Conservation (phyloP, 2,797 vertebrate species). For the Sebastes wilsoni region DNA sequence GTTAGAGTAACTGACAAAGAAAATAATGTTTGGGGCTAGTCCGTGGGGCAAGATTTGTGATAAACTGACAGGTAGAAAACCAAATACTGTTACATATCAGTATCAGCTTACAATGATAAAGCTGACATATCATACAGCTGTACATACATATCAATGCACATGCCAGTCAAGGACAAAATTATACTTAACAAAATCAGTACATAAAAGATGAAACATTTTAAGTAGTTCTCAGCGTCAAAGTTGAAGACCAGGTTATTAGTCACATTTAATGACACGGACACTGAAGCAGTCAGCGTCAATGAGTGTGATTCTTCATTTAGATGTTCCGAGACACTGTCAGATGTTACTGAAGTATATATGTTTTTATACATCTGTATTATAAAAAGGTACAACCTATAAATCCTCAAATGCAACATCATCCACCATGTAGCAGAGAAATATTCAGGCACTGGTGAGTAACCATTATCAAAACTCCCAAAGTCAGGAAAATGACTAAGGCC, state of each 20-base stretch:
- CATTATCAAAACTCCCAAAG: slow-evolving; percentile 74
- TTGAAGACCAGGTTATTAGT: slow-evolving; percentile 37
- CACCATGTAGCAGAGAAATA: slow-evolving; percentile 66
- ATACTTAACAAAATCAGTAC: slow-evolving; percentile 60
- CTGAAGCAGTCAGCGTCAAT: slow-evolving; percentile 15
- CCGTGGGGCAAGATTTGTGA: slow-evolving; percentile 41
- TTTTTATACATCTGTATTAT: slow-evolving; percentile 62
- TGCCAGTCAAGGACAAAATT: slow-evolving; percentile 64
- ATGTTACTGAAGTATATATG: slow-evolving; percentile 58
- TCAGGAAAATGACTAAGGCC: slow-evolving; percentile 81
- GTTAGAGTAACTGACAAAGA: slow-evolving; percentile 27
- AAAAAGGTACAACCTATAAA: slow-evolving; percentile 66
- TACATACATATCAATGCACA: slow-evolving; percentile 69
- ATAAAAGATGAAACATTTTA: slow-evolving; percentile 41
- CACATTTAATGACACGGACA: slow-evolving; percentile 50
- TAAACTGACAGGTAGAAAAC: slow-evolving; percentile 51
- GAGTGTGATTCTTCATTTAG: slow-evolving; percentile 48
- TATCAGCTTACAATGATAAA: slow-evolving; percentile 56
- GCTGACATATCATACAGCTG: slow-evolving; percentile 62
- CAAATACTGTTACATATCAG: slow-evolving; percentile 72
- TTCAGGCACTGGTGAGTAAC: slow-evolving; percentile 83
- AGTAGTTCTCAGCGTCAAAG: slow-evolving; percentile 59
- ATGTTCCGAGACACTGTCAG: slow-evolving; percentile 59
- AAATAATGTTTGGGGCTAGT: slow-evolving; percentile 47
- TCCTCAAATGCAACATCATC: slow-evolving; percentile 64